Evolutionary conservation across 2,797 vertebrate genomes (phyloP), one percentile per base, ranked within the genome.

Genomic region (Pipistrellus nathusii): DNA sequence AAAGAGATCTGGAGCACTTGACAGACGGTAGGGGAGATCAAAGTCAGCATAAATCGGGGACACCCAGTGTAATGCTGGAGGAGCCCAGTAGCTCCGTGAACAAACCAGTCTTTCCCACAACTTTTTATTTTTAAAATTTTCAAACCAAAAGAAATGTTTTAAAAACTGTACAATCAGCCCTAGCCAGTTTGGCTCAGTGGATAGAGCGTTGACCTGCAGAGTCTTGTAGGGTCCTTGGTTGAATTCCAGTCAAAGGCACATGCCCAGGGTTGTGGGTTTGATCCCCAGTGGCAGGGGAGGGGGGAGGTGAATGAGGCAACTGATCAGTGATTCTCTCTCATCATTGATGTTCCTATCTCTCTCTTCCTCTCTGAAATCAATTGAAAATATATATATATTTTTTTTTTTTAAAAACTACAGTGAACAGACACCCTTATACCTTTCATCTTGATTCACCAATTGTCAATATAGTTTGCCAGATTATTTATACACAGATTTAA

Each of bases 401-500:
- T n/a, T n/a, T n/a, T n/a, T n/a, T n/a, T n/a, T n/a, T n/a, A n/a
- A n/a, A n/a, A n/a, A n/a, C n/a, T n/a, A 5, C 23, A 68, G 20
- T 66, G 21, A 71, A 41, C 57, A 81, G 18, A 62, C 25, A 87
- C 78, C n/a, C 32, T 72, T 69, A 51, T 44, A 73, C 5, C 3
- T 83, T 51, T 72, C 17, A 18, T 85, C 55, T 59, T 59, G 80
- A 88, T 38, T 95, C 68, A 76, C n/a, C 27, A 68, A 4, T 51
- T 76, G 46, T 76, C 46, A 51, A 5, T 20, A 30, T 6, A 57
- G 38, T 68, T 84, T 68, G 46, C 69, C 69, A 82, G 18, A 76
- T 88, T 92, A 77, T 41, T 88, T 92, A 83, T n/a, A 62, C 8
- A 51, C 66, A 76, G 8, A 35, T 53, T 66, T 76, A n/a, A n/a